Percentiles rank a stretch among this genome's conserved stretches.
phyloP scores from a whole-genome alignment of 2,113 vertebrate species.

The Rhinoderma darwinii region DNA sequence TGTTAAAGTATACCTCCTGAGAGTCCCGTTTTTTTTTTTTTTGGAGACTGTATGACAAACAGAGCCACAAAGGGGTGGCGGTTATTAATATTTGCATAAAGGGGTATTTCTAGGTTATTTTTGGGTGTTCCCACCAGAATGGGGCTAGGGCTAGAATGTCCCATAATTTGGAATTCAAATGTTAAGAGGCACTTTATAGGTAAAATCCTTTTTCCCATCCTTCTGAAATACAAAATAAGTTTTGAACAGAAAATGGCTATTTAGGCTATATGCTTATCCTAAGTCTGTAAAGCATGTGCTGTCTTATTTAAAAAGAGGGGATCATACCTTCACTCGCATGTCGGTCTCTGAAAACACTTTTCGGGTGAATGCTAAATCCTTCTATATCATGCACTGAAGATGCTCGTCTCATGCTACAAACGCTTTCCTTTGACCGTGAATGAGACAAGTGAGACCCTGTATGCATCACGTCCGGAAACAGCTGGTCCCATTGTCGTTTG shows the following conservation, averaged over 20 bases:
- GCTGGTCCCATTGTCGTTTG: slow-evolving; percentile 87
- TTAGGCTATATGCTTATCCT: background rate
- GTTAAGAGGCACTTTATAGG: background rate
- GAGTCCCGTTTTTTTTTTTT: too few relatives aligned
- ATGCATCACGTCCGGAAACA: slow-evolving; percentile 84
- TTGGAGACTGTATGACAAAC: too few relatives aligned
- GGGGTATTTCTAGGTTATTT: background rate
- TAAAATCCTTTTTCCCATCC: background rate
- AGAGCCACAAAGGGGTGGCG: too few relatives aligned
- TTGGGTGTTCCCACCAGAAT: background rate
- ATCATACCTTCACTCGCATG: slow-evolving; percentile 89
- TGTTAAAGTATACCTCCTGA: too few relatives aligned
- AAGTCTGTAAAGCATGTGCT: background rate
- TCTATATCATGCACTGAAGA: slow-evolving; percentile 97
- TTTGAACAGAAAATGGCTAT: slow-evolving; percentile 29
- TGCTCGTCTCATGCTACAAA: slow-evolving; percentile 91
- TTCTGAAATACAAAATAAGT: too few relatives aligned
- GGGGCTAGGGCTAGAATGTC: background rate
- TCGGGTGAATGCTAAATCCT: slow-evolving; percentile 86
- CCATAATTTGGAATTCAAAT: background rate
- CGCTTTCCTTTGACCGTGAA: slow-evolving; percentile 88
- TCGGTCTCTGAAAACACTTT: slow-evolving; percentile 86
- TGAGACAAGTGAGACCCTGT: slow-evolving; percentile 85
- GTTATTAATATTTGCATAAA: too few relatives aligned
- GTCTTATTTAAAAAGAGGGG: background rate